These are phyloP conservation scores for Syrphus vitripennis DNA, from an alignment of 2,888 invertebrate genomes.

Conservation along the genomic window DNA sequence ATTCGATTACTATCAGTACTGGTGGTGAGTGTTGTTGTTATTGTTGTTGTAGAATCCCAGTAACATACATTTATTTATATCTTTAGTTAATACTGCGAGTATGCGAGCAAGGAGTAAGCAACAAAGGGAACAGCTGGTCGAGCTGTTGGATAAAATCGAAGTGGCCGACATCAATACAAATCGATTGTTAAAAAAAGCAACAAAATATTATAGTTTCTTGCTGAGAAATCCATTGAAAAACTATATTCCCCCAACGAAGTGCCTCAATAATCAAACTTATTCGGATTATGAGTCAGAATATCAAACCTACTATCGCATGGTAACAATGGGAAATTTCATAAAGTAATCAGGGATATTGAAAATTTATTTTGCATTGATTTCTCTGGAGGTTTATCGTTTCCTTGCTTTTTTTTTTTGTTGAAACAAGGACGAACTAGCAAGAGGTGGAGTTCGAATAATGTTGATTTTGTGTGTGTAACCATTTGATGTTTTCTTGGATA, in stretches of 20 bases:
- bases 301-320: slow-evolving; percentile 81
- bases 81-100: slow-evolving; percentile 76
- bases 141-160: slow-evolving; percentile 78
- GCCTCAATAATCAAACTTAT: slow-evolving; percentile 77
- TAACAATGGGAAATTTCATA: slow-evolving; percentile 74
- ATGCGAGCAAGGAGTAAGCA: slow-evolving; percentile 74
- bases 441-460: neutral
- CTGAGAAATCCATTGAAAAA: slow-evolving; percentile 77
- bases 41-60: neutral
- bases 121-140: slow-evolving; percentile 77
- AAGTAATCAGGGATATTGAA: slow-evolving; percentile 63
- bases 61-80: neutral
- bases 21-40: slow-evolving; percentile 76
- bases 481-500: neutral
- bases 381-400: neutral
- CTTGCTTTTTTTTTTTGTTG: neutral
- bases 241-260: slow-evolving; percentile 77
- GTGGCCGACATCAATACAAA: slow-evolving; percentile 75
- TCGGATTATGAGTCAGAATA: slow-evolving; percentile 79
- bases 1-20: slow-evolving; percentile 76
- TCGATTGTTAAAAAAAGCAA: slow-evolving; percentile 74
- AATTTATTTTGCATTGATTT: slow-evolving; percentile 14
- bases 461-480: neutral
- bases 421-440: neutral
- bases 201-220: slow-evolving; percentile 77